Conservation (phyloP, 2,888 invertebrate genomes). For the Incurvaria masculella region DNA sequence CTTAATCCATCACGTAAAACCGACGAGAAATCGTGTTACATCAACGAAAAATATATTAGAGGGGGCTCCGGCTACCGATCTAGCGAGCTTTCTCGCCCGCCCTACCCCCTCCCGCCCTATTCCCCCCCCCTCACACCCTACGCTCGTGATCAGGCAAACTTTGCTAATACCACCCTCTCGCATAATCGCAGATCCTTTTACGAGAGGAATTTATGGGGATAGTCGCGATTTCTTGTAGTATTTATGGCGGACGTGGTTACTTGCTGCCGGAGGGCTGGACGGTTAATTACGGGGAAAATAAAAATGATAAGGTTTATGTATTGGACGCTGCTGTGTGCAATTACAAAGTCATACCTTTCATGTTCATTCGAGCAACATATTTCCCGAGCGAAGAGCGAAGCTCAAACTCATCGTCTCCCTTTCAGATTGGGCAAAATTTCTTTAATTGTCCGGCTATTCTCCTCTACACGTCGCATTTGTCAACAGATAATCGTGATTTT, state of each 20-base stretch:
- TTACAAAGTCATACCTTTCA: too few relatives aligned
- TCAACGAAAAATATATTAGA: constrained; percentile 60
- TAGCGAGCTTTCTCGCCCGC: not conserved
- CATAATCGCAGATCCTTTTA: constrained; percentile 57
- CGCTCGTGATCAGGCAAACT: constrained; percentile 46
- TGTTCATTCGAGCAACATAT: too few relatives aligned
- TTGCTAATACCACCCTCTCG: constrained; percentile 57
- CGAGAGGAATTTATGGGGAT: constrained; percentile 57
- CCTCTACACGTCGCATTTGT: too few relatives aligned
- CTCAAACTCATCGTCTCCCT: too few relatives aligned
- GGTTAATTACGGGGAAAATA: not conserved
- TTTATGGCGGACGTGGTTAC: constrained; percentile 49
- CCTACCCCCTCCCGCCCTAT: too few relatives aligned
- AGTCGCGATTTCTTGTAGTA: constrained; percentile 54
- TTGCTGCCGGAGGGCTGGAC: constrained; percentile 32
- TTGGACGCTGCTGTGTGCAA: too few relatives aligned
- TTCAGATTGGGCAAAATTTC: too few relatives aligned
- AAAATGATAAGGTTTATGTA: not conserved
- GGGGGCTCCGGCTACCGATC: constrained; percentile 12
- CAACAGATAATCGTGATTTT: too few relatives aligned
- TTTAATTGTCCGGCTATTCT: too few relatives aligned
- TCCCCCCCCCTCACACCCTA: too few relatives aligned
- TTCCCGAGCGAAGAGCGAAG: too few relatives aligned
- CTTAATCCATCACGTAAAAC: constrained; percentile 59
- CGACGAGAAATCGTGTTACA: constrained; percentile 59